These are phyloP conservation scores for Lemur catta DNA, from an alignment of 2,797 vertebrate species.

Conservation along the genomic window DNA sequence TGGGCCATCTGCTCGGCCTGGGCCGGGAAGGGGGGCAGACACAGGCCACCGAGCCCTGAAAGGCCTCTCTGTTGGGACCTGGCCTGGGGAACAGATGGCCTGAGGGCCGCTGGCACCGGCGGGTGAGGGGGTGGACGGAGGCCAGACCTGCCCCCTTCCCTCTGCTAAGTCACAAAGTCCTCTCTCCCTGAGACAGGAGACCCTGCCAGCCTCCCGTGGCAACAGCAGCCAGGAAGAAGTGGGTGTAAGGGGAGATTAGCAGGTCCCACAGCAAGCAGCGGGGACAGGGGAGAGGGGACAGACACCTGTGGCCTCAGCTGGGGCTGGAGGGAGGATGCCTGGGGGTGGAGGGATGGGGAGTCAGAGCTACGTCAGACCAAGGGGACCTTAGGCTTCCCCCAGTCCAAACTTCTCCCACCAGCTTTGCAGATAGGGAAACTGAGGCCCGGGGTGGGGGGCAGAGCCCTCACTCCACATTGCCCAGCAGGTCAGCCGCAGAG, in stretches of 20 bases:
- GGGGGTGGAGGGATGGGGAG: accelerated
- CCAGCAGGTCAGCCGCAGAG: neutral
- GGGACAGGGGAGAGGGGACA: accelerated
- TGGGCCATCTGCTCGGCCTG: slow-evolving; percentile 44
- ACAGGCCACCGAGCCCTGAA: neutral
- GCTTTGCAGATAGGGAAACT: neutral
- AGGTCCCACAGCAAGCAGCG: neutral
- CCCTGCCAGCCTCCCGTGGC: neutral
- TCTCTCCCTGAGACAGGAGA: slow-evolving; percentile 13
- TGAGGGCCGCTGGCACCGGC: neutral
- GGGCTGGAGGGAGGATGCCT: neutral
- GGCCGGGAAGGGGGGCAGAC: neutral
- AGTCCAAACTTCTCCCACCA: neutral
- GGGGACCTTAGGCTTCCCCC: neutral
- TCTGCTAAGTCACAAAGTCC: neutral
- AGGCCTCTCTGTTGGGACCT: slow-evolving; percentile 7
- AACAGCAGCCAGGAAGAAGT: neutral
- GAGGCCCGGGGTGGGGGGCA: neutral
- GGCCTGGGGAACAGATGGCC: slow-evolving; percentile 58
- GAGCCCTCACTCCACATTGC: neutral
- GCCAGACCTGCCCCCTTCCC: neutral
- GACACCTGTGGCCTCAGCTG: neutral
- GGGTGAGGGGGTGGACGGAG: neutral
- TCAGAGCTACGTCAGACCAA: neutral
- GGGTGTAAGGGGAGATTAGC: neutral